These are phyloP conservation scores for Periophthalmodon schlosseri DNA, from an alignment of 2,113 vertebrate species.

Conservation along the genomic window DNA sequence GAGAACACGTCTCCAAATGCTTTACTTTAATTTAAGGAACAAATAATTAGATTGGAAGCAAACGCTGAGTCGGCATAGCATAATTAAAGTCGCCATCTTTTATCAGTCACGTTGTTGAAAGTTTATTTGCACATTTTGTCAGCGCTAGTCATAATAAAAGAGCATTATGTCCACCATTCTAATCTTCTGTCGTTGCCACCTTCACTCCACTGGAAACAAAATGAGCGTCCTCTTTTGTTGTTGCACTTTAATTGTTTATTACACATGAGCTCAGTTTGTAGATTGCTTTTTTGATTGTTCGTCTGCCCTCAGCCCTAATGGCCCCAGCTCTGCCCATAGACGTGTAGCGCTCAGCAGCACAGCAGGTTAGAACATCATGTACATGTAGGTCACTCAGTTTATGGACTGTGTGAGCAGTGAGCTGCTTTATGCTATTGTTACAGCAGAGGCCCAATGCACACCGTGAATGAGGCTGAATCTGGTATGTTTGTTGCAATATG, in stretches of 20 bases:
- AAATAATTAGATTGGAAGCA: constrained; percentile 32
- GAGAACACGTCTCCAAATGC: constrained; percentile 21
- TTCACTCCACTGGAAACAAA: constrained; percentile 23
- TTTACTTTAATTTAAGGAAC: constrained; percentile 44
- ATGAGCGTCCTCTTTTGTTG: constrained; percentile 4
- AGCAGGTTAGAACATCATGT: constrained; percentile 37
- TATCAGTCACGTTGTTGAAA: constrained; percentile 32
- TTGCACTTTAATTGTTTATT: constrained; percentile 21
- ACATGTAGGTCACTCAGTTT: constrained; percentile 52
- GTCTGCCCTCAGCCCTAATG: constrained; percentile 25
- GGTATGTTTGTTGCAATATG: constrained; percentile 7
- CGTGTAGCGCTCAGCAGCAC: constrained; percentile 22
- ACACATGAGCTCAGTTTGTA: constrained; percentile 39
- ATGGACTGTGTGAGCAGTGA: constrained; percentile 25
- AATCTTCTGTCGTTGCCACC: neutral
- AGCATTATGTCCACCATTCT: constrained; percentile 4
- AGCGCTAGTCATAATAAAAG: constrained; percentile 37
- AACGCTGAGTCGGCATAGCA: constrained; percentile 26
- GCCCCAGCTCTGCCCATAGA: constrained; percentile 35
- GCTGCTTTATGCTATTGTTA: constrained; percentile 31
- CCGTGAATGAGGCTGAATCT: constrained; percentile 1
- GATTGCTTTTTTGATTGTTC: constrained; percentile 43
- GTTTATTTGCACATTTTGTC: constrained; percentile 22
- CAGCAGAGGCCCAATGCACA: neutral
- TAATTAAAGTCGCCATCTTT: constrained; percentile 22